Conservation (phyloP, 2,888 invertebrate species). For the Diadromus collaris region DNA sequence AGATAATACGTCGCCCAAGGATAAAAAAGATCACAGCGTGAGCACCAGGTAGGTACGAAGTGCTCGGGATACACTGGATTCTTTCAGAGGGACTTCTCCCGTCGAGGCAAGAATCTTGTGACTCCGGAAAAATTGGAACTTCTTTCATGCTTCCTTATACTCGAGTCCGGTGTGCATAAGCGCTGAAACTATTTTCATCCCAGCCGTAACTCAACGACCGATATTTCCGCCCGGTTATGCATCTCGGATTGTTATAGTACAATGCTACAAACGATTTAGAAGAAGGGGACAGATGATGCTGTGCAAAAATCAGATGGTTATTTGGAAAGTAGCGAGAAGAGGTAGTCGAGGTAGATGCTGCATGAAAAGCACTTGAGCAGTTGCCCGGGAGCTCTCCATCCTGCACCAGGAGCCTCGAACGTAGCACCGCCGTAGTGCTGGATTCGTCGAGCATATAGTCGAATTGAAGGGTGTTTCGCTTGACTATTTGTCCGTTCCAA, state of each 20-base stretch:
- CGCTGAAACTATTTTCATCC: constrained; percentile 19
- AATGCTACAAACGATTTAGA: neutral
- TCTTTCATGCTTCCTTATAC: constrained; percentile 40
- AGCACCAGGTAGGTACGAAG: too few relatives aligned
- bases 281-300: too few relatives aligned
- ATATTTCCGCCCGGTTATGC: neutral
- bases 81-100: too few relatives aligned
- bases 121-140: constrained; percentile 12
- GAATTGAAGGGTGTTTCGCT: neutral
- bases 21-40: neutral
- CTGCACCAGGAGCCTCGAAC: too few relatives aligned
- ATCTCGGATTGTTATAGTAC: neutral
- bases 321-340: too few relatives aligned
- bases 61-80: too few relatives aligned
- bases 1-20: neutral
- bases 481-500: neutral
- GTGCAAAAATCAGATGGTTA: too few relatives aligned
- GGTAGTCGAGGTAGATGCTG: too few relatives aligned
- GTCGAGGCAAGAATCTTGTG: neutral
- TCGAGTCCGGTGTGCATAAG: constrained; percentile 10
- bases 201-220: neutral
- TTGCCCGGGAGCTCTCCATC: too few relatives aligned
- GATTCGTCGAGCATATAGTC: too few relatives aligned
- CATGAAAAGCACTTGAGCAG: too few relatives aligned
- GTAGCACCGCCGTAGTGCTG: too few relatives aligned